Conservation (phyloP, 2,797 vertebrate species). For the Propithecus perrieri region DNA sequence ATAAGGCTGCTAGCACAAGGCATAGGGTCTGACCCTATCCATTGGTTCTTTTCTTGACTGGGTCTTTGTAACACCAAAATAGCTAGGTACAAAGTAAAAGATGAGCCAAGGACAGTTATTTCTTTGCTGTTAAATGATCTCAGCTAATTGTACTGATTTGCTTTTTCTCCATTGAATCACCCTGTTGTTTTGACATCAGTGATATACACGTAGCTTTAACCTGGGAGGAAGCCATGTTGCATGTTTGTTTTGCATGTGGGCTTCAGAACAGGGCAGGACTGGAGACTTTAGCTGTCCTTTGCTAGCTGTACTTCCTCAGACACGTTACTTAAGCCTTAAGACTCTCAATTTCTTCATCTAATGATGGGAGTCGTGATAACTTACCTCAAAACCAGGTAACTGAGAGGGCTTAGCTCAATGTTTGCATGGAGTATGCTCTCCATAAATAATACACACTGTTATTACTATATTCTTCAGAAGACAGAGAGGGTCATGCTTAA, state of each 20-base stretch:
- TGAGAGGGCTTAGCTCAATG: neutral
- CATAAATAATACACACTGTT: neutral
- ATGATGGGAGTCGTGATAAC: neutral
- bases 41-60: neutral
- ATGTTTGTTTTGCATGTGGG: neutral
- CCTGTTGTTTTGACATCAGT: neutral
- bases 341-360: neutral
- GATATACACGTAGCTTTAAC: neutral
- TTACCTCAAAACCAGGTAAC: neutral
- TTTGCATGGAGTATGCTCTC: neutral
- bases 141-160: neutral
- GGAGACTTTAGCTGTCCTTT: neutral
- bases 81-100: neutral
- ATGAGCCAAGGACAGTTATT: neutral
- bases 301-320: neutral
- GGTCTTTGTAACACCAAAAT: neutral
- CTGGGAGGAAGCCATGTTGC: neutral
- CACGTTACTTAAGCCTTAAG: neutral
- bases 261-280: neutral
- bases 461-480: neutral
- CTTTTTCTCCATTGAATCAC: neutral
- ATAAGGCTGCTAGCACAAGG: accelerated
- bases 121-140: neutral
- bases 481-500: neutral
- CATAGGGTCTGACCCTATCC: neutral